Evolutionary conservation across 2,113 vertebrate genomes (phyloP).

Genomic region (Eublepharis macularius): DNA sequence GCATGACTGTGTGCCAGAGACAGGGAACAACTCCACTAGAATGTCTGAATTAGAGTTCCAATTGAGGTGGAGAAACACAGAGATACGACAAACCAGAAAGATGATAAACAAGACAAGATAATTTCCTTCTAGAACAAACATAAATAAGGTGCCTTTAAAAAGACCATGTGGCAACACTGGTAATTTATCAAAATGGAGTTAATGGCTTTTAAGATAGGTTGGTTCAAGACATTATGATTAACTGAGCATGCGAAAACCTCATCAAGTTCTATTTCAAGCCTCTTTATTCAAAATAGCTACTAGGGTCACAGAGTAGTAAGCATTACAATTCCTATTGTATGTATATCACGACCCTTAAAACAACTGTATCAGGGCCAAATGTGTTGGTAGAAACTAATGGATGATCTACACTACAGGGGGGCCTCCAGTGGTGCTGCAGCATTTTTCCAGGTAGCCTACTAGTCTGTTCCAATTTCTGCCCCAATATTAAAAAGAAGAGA

Average conservation of each 20-base stretch:
- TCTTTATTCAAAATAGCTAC: not conserved
- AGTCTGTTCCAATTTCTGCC: not conserved
- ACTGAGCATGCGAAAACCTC: not conserved
- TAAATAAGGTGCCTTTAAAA: conserved; percentile 2
- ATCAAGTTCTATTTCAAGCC: not conserved
- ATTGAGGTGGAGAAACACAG: not conserved
- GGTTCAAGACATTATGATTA: fast-evolving
- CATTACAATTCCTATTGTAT: not conserved
- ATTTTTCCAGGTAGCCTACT: not conserved
- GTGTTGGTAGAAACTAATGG: not conserved
- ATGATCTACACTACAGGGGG: not conserved
- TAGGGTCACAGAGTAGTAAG: not conserved
- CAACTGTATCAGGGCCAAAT: not conserved
- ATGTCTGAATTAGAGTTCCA: not conserved
- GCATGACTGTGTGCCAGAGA: not conserved
- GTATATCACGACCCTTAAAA: not conserved
- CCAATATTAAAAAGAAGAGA: not conserved
- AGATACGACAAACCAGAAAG: not conserved
- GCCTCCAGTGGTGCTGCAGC: not conserved
- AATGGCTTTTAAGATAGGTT: not conserved
- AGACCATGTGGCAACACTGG: not conserved
- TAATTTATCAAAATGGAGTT: not conserved
- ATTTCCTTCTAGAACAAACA: not conserved
- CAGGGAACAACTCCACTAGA: not conserved
- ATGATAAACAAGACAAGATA: not conserved